Conservation (phyloP, 2,113 vertebrate genomes). For the Chaenogobius annularis region DNA sequence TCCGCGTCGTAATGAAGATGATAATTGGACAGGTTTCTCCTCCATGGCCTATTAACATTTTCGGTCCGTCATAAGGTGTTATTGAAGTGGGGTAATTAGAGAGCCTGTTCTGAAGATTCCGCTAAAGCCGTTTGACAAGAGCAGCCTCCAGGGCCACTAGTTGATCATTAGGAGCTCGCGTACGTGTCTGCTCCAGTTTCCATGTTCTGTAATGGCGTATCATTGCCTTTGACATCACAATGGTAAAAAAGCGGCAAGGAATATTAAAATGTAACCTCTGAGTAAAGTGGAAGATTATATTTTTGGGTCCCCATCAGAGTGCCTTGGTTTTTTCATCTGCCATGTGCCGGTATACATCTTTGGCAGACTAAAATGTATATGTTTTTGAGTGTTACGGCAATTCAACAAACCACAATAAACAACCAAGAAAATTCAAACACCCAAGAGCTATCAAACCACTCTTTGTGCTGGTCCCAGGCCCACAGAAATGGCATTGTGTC, state of each 20-base stretch:
- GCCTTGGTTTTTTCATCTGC: no score
- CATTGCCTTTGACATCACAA: constrained; percentile 17
- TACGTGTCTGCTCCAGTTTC: constrained; percentile 18
- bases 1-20: constrained; percentile 43
- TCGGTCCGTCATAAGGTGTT: constrained; percentile 43
- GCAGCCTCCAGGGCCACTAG: constrained; percentile 46
- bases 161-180: constrained; percentile 62
- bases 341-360: no score
- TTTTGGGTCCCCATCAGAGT: not conserved
- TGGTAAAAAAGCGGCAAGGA: not conserved
- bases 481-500: not conserved
- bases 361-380: no score
- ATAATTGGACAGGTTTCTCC: constrained; percentile 62
- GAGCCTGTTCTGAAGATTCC: constrained; percentile 52
- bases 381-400: no score
- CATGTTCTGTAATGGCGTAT: constrained; percentile 11
- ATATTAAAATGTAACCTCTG: no score
- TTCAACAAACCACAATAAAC: no score
- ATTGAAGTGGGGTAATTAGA: constrained; percentile 57
- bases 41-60: constrained; percentile 50
- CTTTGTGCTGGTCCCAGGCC: not conserved
- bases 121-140: constrained; percentile 49
- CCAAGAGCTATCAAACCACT: not conserved
- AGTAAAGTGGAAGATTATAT: not conserved
- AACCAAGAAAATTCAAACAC: no score